Evolutionary conservation across 2,797 vertebrate species (phyloP).

Genomic region (Epinephelus malabaricus): DNA sequence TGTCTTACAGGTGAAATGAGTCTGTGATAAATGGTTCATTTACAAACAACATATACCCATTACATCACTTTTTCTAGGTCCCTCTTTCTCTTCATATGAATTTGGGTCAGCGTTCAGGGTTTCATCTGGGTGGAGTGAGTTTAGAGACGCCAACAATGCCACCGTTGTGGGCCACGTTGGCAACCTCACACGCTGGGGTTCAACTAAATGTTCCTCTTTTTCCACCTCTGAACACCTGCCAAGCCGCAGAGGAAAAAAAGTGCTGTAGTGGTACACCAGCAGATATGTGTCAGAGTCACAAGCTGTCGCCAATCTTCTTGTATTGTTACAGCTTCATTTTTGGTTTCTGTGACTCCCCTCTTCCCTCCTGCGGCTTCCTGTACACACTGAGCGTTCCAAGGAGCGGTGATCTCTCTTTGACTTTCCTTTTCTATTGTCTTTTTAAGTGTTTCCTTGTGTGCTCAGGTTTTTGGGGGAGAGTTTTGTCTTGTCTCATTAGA

Average conservation of each 20-base stretch:
- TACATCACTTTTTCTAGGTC: neutral
- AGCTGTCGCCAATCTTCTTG: neutral
- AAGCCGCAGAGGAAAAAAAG: conserved; percentile 11
- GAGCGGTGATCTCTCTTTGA: neutral
- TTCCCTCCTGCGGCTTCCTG: fast-evolving
- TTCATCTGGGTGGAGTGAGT: conserved; percentile 40
- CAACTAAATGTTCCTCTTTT: conserved; percentile 5
- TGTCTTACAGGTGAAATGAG: neutral
- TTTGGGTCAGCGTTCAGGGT: conserved; percentile 2
- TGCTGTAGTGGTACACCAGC: conserved; percentile 24
- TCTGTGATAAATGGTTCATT: neutral
- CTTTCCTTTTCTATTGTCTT: neutral
- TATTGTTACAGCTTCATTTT: neutral
- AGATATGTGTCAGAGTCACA: neutral
- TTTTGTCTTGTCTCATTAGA: neutral
- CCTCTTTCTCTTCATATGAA: conserved; percentile 1
- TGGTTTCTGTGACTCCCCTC: neutral
- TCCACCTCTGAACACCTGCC: conserved; percentile 27
- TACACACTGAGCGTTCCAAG: neutral
- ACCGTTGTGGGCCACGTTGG: conserved; percentile 48
- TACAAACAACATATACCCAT: neutral
- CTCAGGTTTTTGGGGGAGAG: neutral
- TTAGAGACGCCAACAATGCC: conserved; percentile 51
- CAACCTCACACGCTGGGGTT: conserved; percentile 14
- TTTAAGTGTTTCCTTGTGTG: neutral